Evolutionary conservation across 2,797 vertebrate species (phyloP), one percentile per base, ranked within the genome.

Genomic region (Argentina silus): DNA sequence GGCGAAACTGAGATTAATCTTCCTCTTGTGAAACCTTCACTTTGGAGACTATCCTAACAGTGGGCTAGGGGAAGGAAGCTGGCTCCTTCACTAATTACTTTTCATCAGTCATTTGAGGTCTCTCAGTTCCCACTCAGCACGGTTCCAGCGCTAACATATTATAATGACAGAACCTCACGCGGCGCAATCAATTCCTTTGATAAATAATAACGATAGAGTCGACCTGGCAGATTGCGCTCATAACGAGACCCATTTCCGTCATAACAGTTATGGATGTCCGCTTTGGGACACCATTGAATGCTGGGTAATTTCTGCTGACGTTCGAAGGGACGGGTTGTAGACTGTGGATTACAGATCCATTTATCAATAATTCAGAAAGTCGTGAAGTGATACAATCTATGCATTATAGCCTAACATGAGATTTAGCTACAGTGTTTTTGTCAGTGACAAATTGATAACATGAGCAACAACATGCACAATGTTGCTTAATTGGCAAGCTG

Each of bases 81-180:
- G 64, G 42, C 19, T 48, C 53, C 36, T 42, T 66, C 63, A 15
- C 69, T 78, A 81, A 91, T 88, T 90, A 79, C 10, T 42, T 70
- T 81, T 77, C 73, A 85, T 87, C 67, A 42, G 70, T 88, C 80
- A 84, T 83, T 72, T 79, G 23, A 57, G 70, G 70, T 64, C 73
- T 66, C 51, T 73, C 78, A 61, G 69, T 74, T 78, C 1, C 27
- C n/a, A 78, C 79, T 75, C 75, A 75, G 79, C 78, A 67, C 73
- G 63, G 44, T 77, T 73, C 23, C 69, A 44, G 53, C 74, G 64
- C 60, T 59, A 82, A 82, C 75, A 67, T 71, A 61, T 56, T 44
- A 81, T 76, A 71, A 81, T 80, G 77, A 77, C 63, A 76, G 57
- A 73, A 56, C 69, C 74, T 15, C 82, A 65, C 43, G 48, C 57